phyloP scores from a whole-genome alignment of 2,113 vertebrate species.

The Caretta caretta region DNA sequence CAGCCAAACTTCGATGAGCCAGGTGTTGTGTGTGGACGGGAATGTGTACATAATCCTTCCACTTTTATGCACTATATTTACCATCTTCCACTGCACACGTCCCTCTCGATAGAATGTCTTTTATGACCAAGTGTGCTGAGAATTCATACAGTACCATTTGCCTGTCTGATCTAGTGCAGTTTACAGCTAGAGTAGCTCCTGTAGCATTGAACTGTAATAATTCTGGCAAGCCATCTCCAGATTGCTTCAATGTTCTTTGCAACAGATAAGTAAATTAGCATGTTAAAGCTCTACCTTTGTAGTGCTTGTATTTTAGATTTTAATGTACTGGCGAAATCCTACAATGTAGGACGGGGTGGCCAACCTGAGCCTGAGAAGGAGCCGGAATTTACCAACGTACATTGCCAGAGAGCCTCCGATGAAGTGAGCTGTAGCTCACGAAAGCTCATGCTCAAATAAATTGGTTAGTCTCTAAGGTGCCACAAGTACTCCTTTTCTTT shows the following conservation, averaged over 20 bases:
- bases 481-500: no score
- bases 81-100: not conserved
- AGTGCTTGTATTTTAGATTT: not conserved
- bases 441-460: no score
- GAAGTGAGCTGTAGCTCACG: no score
- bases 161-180: not conserved
- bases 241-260: conserved; percentile 20
- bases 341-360: not conserved
- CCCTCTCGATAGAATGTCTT: not conserved
- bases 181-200: conserved; percentile 1
- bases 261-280: not conserved
- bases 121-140: not conserved
- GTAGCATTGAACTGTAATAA: not conserved
- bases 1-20: not conserved
- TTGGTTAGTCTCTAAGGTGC: no score
- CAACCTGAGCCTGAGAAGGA: no score
- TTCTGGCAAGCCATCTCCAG: not conserved
- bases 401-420: no score
- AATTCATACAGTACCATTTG: accelerated
- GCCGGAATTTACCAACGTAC: no score
- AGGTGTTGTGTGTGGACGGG: not conserved
- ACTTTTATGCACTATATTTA: not conserved
- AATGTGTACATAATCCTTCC: not conserved
- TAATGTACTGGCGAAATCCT: not conserved
- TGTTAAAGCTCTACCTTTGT: not conserved